Percentiles rank a stretch among this genome's conserved stretches.
Conservation (phyloP, 2,113 vertebrate genomes). For the Nycticorax nycticorax region DNA sequence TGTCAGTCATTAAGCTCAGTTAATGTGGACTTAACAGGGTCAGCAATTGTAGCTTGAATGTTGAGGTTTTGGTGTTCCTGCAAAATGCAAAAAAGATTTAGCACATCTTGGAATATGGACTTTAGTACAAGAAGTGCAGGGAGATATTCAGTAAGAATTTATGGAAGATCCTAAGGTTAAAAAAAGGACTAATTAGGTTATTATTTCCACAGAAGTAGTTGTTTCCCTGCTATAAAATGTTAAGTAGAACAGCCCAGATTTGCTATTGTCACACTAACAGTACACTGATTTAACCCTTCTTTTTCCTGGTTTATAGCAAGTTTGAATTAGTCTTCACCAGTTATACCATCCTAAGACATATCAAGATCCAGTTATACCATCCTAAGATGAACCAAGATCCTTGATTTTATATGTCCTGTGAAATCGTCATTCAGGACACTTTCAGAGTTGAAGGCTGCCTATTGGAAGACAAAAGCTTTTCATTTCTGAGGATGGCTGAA, state of each 20-base stretch:
- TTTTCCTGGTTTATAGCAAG: background rate
- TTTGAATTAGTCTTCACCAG: background rate
- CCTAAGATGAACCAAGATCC: background rate
- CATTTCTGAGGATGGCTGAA: background rate
- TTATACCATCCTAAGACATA: background rate
- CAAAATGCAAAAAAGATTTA: background rate
- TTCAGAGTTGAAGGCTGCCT: background rate
- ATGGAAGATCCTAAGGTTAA: background rate
- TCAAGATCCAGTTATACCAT: background rate
- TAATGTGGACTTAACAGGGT: background rate
- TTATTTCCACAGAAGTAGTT: background rate
- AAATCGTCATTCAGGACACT: background rate
- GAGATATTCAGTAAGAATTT: background rate
- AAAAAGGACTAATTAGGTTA: background rate
- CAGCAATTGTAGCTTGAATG: background rate
- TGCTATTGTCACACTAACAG: background rate
- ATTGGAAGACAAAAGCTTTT: background rate
- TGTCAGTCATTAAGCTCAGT: background rate
- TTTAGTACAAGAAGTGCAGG: background rate
- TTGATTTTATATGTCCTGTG: background rate
- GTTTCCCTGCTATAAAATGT: background rate
- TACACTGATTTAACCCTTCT: background rate
- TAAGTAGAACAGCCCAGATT: background rate
- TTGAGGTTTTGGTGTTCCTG: background rate
- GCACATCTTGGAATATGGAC: background rate